A percentile compares a stretch with the other conserved stretches of the same genome.
These are phyloP conservation scores for Pavo muticus DNA, from an alignment of 2,113 vertebrate species.

Conservation along the genomic window DNA sequence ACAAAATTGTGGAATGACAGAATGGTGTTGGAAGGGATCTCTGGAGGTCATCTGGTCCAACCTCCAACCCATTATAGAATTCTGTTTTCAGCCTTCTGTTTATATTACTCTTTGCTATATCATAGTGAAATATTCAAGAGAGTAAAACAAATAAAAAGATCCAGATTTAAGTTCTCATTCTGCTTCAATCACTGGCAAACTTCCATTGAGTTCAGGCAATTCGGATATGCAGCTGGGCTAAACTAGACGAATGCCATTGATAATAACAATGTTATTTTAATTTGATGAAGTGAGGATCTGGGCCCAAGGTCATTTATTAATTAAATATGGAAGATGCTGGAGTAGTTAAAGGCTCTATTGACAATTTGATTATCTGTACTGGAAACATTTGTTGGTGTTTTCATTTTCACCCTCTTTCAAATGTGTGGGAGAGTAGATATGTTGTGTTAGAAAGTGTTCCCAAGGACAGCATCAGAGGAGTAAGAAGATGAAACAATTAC, in stretches of 20 bases:
- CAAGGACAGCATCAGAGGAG: background rate
- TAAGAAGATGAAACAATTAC: background rate
- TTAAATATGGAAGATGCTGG: background rate
- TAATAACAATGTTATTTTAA: background rate
- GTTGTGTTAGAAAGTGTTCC: conserved; percentile 15
- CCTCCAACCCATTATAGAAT: background rate
- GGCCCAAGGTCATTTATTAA: background rate
- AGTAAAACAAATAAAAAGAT: background rate
- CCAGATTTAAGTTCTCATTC: background rate
- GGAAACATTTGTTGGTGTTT: conserved; percentile 27
- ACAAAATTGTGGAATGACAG: background rate
- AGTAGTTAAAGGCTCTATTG: background rate
- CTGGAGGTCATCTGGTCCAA: background rate
- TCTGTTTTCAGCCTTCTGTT: background rate
- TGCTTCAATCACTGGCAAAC: background rate
- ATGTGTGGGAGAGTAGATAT: background rate
- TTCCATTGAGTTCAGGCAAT: background rate
- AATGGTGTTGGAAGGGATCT: background rate
- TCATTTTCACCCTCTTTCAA: conserved; percentile 26
- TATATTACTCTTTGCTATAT: background rate
- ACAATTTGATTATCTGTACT: conserved; percentile 28
- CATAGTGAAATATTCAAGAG: background rate
- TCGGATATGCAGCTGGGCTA: background rate
- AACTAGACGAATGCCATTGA: background rate
- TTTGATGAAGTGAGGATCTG: background rate